phyloP scores from a whole-genome alignment of 2,888 invertebrate genomes.

The Cynaeus angustus region DNA sequence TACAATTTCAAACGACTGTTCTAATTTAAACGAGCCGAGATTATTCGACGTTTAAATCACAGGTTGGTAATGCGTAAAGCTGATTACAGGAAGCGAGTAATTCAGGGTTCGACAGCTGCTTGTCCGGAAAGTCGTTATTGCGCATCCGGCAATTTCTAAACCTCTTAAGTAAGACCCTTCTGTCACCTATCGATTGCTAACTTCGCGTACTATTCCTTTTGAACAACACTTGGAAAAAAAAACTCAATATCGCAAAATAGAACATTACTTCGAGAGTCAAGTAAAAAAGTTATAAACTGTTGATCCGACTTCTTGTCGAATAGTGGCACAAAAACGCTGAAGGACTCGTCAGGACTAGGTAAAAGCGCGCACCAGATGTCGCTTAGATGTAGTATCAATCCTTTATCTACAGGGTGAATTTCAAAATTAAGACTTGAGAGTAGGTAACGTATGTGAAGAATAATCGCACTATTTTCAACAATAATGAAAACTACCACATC shows the following conservation, averaged over 20 bases:
- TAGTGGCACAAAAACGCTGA: not conserved
- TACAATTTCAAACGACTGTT: not conserved
- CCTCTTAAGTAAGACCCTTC: constrained; percentile 23
- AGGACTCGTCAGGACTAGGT: constrained; percentile 6
- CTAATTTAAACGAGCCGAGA: not conserved
- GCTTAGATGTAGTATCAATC: constrained; percentile 1
- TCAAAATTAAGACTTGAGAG: constrained; percentile 23
- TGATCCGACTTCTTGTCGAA: not conserved
- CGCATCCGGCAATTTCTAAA: constrained; percentile 32
- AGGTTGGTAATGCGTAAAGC: constrained; percentile 16
- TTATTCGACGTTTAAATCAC: constrained; percentile 9
- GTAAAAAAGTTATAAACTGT: not conserved
- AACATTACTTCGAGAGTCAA: not conserved
- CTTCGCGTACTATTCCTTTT: not conserved
- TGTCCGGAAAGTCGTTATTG: constrained; percentile 25
- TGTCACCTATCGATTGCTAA: constrained; percentile 24
- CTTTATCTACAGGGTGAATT: constrained; percentile 9
- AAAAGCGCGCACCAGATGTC: constrained; percentile 10
- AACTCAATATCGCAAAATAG: not conserved
- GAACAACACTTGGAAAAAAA: not conserved
- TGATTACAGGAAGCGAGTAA: constrained; percentile 33
- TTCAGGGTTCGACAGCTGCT: constrained; percentile 26
- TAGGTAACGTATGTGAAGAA: constrained; percentile 38
- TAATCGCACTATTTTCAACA: constrained; percentile 38
- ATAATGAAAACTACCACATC: constrained; percentile 49